Evolutionary conservation across 2,113 vertebrate species (phyloP), one percentile per base, ranked within the genome.

Genomic region (Nematolebias whitei): DNA sequence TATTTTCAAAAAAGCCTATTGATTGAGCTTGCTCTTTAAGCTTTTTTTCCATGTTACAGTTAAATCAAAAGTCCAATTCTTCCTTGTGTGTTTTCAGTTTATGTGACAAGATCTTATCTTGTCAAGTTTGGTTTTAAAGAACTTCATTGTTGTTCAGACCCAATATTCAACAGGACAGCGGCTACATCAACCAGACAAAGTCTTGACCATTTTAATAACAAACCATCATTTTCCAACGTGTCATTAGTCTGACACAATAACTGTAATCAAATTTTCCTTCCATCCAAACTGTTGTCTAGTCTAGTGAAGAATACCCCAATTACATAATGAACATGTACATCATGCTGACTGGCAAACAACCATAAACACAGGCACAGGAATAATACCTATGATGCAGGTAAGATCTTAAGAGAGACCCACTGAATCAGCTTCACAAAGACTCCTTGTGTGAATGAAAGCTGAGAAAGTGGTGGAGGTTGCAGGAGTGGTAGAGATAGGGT

Each of bases 201-300:
- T 79, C 58, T 64, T 3, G 35, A 57, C 54, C 78, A 78, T 85
- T 68, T 61, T 88, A 88, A 90, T 87, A 80, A 90, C 78, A 85
- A 87, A 83, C 86, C 76, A 50, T 85, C 76, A 74, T 85, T 71
- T 76, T 79, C 79, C 68, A 90, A 80, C 84, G 68, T 84, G 48
- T 87, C 84, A 90, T 93, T 90, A 90, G 85, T 70, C 67, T 56
- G 78, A 64, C 68, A 62, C 72, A 85, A 93, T 87, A 68, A 92
- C 90, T 75, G 74, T 90, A 91, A 93, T 93, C 87, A 87, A 78
- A 75, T 86, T 84, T 88, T 74, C 76, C 84, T 74, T 85, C 52
- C 40, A 71, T 80, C 87, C 83, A 86, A 91, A 84, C 84, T 85
- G 65, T 83, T 76, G 80, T 88, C 86, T 82, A 83, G 83, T 88